Evolutionary conservation across 2,797 vertebrate species (phyloP).

Genomic region (Fistularia tabacaria): DNA sequence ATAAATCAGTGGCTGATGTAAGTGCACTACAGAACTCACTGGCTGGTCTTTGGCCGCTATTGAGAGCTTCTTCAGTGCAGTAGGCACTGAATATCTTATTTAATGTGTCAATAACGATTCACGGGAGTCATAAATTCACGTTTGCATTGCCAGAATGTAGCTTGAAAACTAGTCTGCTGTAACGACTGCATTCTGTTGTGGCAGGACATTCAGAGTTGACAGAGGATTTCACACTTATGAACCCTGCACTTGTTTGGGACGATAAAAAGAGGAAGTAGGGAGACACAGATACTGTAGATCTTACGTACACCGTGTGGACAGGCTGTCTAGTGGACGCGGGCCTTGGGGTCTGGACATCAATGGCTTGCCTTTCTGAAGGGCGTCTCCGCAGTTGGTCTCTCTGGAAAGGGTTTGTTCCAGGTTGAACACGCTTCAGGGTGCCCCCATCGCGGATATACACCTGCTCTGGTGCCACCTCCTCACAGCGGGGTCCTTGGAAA

Average conservation of each 20-base stretch:
- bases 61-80: no score
- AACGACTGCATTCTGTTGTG: no score
- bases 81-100: no score
- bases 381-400: conserved; percentile 59
- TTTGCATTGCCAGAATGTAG: neutral
- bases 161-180: neutral
- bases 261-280: conserved; percentile 13
- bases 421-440: conserved; percentile 65
- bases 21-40: no score
- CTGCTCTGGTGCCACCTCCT: conserved; percentile 88
- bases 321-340: conserved; percentile 63
- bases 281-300: conserved; percentile 18
- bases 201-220: no score
- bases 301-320: conserved; percentile 68
- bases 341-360: conserved; percentile 57
- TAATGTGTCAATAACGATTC: no score
- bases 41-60: no score
- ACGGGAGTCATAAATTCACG: no score
- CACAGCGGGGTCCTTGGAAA: conserved; percentile 86
- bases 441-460: conserved; percentile 83
- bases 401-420: conserved; percentile 68
- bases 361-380: conserved; percentile 46
- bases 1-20: no score
- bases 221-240: neutral
- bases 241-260: conserved; percentile 5